A percentile compares a stretch with the other conserved stretches of the same genome.
These are phyloP conservation scores for Basileuterus tristriatus DNA, from an alignment of 2,797 vertebrate genomes.

Conservation along the genomic window DNA sequence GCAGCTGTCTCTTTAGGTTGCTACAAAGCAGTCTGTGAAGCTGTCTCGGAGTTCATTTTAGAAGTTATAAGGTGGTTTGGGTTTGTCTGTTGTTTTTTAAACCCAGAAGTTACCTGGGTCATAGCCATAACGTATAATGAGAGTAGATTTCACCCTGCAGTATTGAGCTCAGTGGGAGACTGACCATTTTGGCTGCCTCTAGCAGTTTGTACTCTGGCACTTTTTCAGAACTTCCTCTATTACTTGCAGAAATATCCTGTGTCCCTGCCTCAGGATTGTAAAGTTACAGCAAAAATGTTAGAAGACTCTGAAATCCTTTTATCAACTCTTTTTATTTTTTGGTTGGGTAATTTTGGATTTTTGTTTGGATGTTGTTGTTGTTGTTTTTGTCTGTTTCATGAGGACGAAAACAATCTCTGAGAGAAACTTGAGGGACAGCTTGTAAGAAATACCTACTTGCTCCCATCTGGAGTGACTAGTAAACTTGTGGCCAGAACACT, in stretches of 20 bases:
- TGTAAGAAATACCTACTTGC: not conserved
- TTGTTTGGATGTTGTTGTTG: not conserved
- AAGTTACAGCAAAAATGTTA: not conserved
- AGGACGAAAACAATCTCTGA: not conserved
- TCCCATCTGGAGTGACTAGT: not conserved
- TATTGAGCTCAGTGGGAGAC: not conserved
- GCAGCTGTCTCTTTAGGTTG: not conserved
- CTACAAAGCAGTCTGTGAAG: not conserved
- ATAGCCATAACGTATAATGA: not conserved
- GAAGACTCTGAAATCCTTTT: not conserved
- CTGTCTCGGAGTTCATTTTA: not conserved
- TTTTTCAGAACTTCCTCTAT: not conserved
- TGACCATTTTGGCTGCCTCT: not conserved
- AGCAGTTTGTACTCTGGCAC: not conserved
- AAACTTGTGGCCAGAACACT: not conserved
- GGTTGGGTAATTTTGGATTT: fast-evolving
- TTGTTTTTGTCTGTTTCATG: not conserved
- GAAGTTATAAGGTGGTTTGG: not conserved
- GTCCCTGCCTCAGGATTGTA: not conserved
- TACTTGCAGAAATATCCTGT: not conserved
- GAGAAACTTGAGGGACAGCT: not conserved
- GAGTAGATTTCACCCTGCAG: not conserved
- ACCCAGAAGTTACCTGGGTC: not conserved
- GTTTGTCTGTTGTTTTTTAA: not conserved
- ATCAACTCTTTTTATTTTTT: not conserved